Evolutionary conservation across 2,113 vertebrate genomes (phyloP), one percentile per base, ranked within the genome.

Genomic region (Indri indri): DNA sequence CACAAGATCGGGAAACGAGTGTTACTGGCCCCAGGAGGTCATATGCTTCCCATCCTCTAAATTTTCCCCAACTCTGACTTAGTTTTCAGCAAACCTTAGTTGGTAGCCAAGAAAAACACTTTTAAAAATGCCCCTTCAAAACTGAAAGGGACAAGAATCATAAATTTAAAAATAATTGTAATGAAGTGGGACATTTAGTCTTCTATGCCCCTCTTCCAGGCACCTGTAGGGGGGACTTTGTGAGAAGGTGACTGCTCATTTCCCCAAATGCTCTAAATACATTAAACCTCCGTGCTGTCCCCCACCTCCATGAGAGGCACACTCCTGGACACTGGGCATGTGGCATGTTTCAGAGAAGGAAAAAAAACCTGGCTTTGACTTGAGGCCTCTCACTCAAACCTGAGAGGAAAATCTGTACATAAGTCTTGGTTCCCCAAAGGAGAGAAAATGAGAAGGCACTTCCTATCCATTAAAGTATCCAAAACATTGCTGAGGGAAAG

Each of bases 81-180:
- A 77, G 59, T 81, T 97, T 95, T 96, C 94, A 96, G 91, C 93
- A 97, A 94, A 88, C 47, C 68, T 97, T 82, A 96, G 91, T 54
- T 93, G 47, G 68, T 85, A 96, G 97, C 93, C 97, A 98, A 98
- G 97, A 97, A 97, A 98, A 98, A 97, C 91, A 97, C 94, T 97
- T 96, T 85, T 83, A 90, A 96, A 76, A 96, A 95, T 3, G 23
- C 70, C 32, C 54, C 68, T 96, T 96, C 74, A 91, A 94, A 88
- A 91, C 50, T 45, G 61, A 59, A 84, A 97, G 11, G 77, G 82
- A 96, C 45, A 70, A 66, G 85, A 93, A 82, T 88, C 87, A 91
- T 96, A 98, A 95, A 94, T 98, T 95, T 80, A 34, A 94, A 97
- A 95, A 54, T 37, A 96, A 88, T 94, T 85, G 52, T 63, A 88